Conservation (phyloP, 1,140 invertebrate species). For the Cydia fagiglandana region DNA sequence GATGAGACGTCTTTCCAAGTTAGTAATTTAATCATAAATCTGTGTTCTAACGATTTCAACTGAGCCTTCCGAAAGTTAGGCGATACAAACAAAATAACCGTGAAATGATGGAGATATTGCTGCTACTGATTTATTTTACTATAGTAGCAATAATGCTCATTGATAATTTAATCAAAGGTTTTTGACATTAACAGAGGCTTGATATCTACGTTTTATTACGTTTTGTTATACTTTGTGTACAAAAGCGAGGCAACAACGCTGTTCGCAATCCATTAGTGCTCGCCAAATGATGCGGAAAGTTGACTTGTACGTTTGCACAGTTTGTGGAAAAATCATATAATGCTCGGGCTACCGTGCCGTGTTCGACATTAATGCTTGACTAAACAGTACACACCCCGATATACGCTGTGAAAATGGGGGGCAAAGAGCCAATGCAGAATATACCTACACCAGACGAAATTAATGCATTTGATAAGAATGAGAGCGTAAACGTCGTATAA, state of each 20-base stretch:
- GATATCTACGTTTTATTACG: constrained; percentile 48
- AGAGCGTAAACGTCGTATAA: constrained; percentile 12
- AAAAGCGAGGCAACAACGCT: constrained; percentile 65
- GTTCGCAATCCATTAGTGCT: constrained; percentile 70
- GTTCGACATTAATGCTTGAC: constrained; percentile 48
- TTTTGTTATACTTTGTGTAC: constrained; percentile 47
- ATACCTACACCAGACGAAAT: constrained; percentile 9
- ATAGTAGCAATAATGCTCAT: not conserved
- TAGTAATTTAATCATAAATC: constrained; percentile 28
- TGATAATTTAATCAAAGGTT: not conserved
- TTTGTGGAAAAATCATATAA: constrained; percentile 51
- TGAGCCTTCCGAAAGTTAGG: constrained; percentile 23
- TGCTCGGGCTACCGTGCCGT: constrained; percentile 37
- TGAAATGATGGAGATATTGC: constrained; percentile 4
- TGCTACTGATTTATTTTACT: not conserved
- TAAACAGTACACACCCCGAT: constrained; percentile 40
- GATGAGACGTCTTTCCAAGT: constrained; percentile 17
- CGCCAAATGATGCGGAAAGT: constrained; percentile 73
- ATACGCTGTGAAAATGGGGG: constrained; percentile 53
- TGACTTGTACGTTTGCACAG: constrained; percentile 58
- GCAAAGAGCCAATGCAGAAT: constrained; percentile 27
- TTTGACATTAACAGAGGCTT: constrained; percentile 35
- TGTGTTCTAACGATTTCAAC: constrained; percentile 2
- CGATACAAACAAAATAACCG: constrained; percentile 6
- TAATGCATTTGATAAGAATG: constrained; percentile 19